A percentile compares a stretch with the other conserved stretches of the same genome.
phyloP scores from a whole-genome alignment of 2,888 invertebrate species.

The Rhagophthalmus giganteus region DNA sequence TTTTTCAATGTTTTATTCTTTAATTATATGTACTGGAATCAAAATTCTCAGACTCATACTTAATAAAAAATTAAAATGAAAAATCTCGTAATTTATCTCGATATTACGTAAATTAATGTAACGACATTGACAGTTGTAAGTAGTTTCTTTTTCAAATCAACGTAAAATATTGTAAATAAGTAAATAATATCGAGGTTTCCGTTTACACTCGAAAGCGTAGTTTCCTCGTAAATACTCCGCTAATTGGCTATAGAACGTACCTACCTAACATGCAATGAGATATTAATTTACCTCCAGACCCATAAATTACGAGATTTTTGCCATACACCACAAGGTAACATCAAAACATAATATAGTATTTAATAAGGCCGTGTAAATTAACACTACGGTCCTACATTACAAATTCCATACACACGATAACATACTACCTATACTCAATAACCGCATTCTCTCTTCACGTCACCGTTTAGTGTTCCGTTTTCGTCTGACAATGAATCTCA shows the following conservation, averaged over 20 bases:
- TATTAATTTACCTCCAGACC: conserved; percentile 46
- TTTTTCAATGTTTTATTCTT: too few species aligned
- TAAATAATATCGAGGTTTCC: too few species aligned
- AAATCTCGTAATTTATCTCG: too few species aligned
- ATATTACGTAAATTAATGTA: too few species aligned
- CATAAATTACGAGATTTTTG: conserved; percentile 52
- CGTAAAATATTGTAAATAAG: too few species aligned
- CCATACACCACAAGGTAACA: conserved; percentile 48
- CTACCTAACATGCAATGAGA: conserved; percentile 35
- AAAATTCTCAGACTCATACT: too few species aligned
- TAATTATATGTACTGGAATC: too few species aligned
- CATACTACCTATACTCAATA: conserved; percentile 50
- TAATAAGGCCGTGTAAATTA: conserved; percentile 56
- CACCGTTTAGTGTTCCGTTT: conserved; percentile 24
- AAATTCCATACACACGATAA: conserved; percentile 54
- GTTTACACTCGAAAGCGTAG: background rate
- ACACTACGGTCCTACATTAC: conserved; percentile 51
- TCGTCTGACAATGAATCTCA: too few species aligned
- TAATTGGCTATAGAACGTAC: conserved; percentile 31
- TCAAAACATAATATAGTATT: conserved; percentile 57
- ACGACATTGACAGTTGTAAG: too few species aligned
- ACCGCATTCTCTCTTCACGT: conserved; percentile 24
- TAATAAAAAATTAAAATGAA: too few species aligned
- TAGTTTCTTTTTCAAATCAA: too few species aligned
- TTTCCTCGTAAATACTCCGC: conserved; percentile 9